Base-by-base conservation (phyloP, 2,888 invertebrate genomes). In the Amblyteles armatorius region DNA sequence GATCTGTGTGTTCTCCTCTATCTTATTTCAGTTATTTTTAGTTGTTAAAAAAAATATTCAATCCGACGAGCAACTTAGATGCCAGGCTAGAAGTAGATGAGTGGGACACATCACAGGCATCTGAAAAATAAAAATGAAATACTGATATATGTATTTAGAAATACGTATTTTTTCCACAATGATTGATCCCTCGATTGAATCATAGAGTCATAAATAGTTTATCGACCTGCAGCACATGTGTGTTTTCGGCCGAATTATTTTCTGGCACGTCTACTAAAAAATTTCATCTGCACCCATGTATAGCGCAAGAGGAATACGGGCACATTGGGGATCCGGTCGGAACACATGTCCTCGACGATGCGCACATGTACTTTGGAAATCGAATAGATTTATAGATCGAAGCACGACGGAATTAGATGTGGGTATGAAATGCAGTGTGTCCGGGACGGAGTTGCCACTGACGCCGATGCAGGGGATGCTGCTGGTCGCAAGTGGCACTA, bases 121-220 rank as follows among this genome's bases (percentile, higher is more conserved):
- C 76, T 71, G 13, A 26, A 57, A 79, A 68, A 22, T 44, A 55
- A 79, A 74, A 40, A 48, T 16, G n/a, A 60, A 52, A 33, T 33
- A 33, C 5, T 3, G 65, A 26, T 22, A 33, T 7, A 19, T 40
- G 6, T 11, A 55, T 11, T 48, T 2, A 26, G 19, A 26, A 22
- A 36, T 48, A 44, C 36, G 33, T 33, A 60, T 4, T 55, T 50
- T 29, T 33, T 79, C 69, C 67, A 79, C 82, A 86, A 86, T 88
- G 90, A 90, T 90, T 90, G 91, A 91, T 90, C 89, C 88, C 87
- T 88, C 87, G 90, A 91, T 91, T 91, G 90, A 91, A 91, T 91
- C 90, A 88, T 86, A 86, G 84, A 87, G 87, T 89, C 91, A 90
- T 33, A 6, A 5, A 33, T 5, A 33, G 0, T 33, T 33, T 6